Percentiles rank a stretch among this genome's conserved stretches.
These are phyloP conservation scores for Holacanthus passer DNA, from an alignment of 2,113 vertebrate genomes.

Conservation along the genomic window DNA sequence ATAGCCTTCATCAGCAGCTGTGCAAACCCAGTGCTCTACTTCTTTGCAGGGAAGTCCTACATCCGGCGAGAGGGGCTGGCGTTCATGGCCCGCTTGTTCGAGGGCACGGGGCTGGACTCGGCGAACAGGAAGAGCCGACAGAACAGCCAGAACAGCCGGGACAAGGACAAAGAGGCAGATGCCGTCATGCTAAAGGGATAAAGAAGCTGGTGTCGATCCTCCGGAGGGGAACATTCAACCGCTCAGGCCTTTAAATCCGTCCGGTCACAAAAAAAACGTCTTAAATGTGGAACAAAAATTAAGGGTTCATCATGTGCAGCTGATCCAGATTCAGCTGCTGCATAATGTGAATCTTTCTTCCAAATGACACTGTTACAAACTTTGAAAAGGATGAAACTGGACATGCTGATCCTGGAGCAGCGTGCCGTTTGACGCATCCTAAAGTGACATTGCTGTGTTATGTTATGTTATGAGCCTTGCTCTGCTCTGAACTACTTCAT, in stretches of 20 bases:
- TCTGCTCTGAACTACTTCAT: neutral
- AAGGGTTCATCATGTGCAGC: neutral
- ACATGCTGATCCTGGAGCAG: neutral
- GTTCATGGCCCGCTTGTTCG: conserved; percentile 87
- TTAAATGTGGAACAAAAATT: neutral
- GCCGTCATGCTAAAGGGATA: conserved; percentile 64
- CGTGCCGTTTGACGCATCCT: neutral
- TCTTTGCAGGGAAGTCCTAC: conserved; percentile 83
- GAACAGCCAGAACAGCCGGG: conserved; percentile 81
- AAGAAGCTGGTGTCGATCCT: neutral
- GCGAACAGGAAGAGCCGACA: conserved; percentile 68
- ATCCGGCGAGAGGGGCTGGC: conserved; percentile 80
- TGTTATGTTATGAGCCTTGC: neutral
- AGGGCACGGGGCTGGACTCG: conserved; percentile 73
- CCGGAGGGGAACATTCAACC: neutral
- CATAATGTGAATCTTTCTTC: neutral
- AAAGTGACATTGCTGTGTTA: neutral
- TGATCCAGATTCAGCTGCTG: neutral
- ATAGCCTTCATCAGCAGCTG: conserved; percentile 86
- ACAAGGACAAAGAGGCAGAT: conserved; percentile 70
- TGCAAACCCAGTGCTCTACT: conserved; percentile 85
- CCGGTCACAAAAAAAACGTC: neutral
- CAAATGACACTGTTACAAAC: neutral
- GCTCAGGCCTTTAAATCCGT: neutral
- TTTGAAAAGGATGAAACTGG: neutral